Percentiles rank a stretch among this genome's conserved stretches.
phyloP scores from a whole-genome alignment of 2,113 vertebrate genomes.

The Terrapene triunguis region DNA sequence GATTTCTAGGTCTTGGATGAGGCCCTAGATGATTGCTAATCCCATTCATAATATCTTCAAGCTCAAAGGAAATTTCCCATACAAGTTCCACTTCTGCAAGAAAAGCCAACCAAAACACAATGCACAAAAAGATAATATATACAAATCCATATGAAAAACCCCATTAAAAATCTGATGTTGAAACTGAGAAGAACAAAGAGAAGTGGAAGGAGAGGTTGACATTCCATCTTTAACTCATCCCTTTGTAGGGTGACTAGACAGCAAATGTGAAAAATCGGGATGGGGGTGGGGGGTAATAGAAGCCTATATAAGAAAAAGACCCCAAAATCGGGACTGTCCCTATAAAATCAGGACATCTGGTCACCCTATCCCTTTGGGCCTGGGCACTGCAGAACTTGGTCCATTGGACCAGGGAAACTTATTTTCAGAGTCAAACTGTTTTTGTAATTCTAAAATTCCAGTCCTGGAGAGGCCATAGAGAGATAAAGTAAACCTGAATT shows the following conservation, averaged over 20 bases:
- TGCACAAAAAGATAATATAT: neutral
- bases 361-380: neutral
- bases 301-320: too few relatives aligned
- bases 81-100: neutral
- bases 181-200: neutral
- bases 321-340: too few relatives aligned
- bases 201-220: neutral
- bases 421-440: neutral
- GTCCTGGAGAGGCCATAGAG: neutral
- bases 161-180: neutral
- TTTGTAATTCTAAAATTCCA: neutral
- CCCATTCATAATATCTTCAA: neutral
- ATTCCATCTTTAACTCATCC: neutral
- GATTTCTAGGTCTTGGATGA: constrained; percentile 41
- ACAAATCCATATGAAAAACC: neutral
- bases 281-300: too few relatives aligned
- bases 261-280: too few relatives aligned
- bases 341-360: too few relatives aligned
- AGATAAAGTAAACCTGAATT: neutral
- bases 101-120: neutral
- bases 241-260: too few relatives aligned
- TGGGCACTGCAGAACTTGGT: neutral
- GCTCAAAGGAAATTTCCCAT: constrained; percentile 8
- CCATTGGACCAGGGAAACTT: neutral
- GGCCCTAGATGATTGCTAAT: constrained; percentile 31